Evolutionary conservation across 2,113 vertebrate genomes (phyloP), one percentile per base, ranked within the genome.

Genomic region (Proteles cristata): DNA sequence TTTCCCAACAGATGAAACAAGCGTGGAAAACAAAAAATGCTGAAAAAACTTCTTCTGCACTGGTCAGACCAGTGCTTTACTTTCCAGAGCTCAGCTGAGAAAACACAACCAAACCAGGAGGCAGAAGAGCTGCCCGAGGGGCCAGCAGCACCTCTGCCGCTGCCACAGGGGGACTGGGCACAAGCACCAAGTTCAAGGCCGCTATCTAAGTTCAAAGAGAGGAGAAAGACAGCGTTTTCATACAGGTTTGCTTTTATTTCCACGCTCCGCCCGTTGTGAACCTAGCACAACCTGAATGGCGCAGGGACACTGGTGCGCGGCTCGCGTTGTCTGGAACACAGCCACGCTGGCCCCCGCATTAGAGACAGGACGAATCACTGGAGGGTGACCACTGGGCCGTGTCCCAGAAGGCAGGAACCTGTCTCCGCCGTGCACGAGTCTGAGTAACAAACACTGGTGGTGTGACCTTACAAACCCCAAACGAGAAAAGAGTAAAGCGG

Each of bases 221-320:
- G 53, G 63, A 14, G 94, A 4, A 0, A 97, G 97, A 96, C 98
- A 93, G 87, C 33, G 83, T 90, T 98, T 98, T 98, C 98, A 97
- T 96, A 98, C 94, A 98, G 97, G 97, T 98, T 98, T 99, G 98
- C 98, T 98, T 99, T 99, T 99, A 99, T 99, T 99, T 98, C 98
- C 98, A 98, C 50, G 90, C 98, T 98, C 98, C 98, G 98, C 98
- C 98, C 95, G 93, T 85, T 86, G 88, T 98, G 93, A 96, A 97
- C 98, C 97, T 94, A 98, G 97, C 98, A 96, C 98, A 99, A 99
- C 99, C 99, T 99, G 99, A 99, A 99, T 97, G 99, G 99, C 98
- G 96, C 98, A 98, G 98, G 99, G 98, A 97, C 98, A 98, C 96
- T 65, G 21, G 90, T 76, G 94, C 87, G 95, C 93, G 61, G 81